Evolutionary conservation across 2,888 invertebrate genomes (phyloP).

Genomic region (Andrena trimmerana): DNA sequence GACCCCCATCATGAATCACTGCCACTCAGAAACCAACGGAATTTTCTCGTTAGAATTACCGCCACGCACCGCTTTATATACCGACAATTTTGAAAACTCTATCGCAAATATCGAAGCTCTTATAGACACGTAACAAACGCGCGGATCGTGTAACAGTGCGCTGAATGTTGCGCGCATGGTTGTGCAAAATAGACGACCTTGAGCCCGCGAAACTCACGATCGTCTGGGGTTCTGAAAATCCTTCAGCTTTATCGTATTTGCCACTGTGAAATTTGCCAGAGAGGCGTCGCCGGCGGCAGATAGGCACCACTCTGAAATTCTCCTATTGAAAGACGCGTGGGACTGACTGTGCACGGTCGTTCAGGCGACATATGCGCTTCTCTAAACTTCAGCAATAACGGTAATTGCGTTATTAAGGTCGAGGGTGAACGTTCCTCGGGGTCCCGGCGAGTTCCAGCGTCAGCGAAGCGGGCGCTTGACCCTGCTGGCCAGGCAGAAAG

Average conservation of each 20-base stretch:
- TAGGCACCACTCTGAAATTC: not conserved
- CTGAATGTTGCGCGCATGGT: conserved; percentile 54
- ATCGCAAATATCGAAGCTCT: conserved; percentile 65
- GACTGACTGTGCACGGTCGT: conserved; percentile 21
- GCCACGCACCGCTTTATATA: conserved; percentile 45
- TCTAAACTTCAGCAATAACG: conserved; percentile 83
- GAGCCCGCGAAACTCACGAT: conserved; percentile 43
- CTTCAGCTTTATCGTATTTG: not conserved
- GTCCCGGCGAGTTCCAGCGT: conserved; percentile 69
- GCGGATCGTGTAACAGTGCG: conserved; percentile 64
- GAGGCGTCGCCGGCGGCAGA: not conserved
- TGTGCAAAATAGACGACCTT: conserved; percentile 64
- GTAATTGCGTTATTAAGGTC: conserved; percentile 83
- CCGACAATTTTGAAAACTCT: conserved; percentile 61
- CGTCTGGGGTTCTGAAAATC: conserved; percentile 8
- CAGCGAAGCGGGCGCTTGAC: conserved; percentile 81
- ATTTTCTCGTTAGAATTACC: conserved; percentile 7
- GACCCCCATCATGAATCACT: not conserved
- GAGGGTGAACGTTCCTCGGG: conserved; percentile 68
- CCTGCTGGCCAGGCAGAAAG: conserved; percentile 74
- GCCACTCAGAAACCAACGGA: not conserved
- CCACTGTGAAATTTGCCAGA: no score
- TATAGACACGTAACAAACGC: conserved; percentile 61
- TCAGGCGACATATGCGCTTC: conserved; percentile 75
- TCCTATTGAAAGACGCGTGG: not conserved